Base-by-base conservation (phyloP, 2,888 invertebrate species). In the Diloba caeruleocephala region DNA sequence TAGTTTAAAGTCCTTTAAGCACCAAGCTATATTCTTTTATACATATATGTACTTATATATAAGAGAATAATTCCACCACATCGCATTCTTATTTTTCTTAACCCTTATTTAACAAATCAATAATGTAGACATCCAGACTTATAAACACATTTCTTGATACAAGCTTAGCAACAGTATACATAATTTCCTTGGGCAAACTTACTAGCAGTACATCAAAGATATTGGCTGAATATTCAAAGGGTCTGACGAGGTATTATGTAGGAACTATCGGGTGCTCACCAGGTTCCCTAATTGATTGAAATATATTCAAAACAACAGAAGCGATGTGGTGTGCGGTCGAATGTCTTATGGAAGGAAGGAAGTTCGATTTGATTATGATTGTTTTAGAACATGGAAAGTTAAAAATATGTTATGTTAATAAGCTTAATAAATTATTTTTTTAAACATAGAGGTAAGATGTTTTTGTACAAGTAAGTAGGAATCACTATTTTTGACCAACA, bases 231-330 rank as follows among this genome's bases (percentile, higher is more conserved):
- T 89, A 90, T 89, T 89, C 89, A 90, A 79, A 82, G 79, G 85
- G 82, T 76, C 79, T 80, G 83, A 84, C 80, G 81, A 74, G 71
- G 81, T 77, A 81, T 85, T 82, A 85, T 79, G 81, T 77, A 75
- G 70, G 71, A 85, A 84, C 87, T 81, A 82, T 76, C 74, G 78
- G 72, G 73, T 69, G 70, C 67, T 74, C 77, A 79, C 81, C 85
- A 83, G 77, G 75, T 76, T 76, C 80, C 65, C 68, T 89, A 89
- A 89, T 90, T 89, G 87, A 89, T 89, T 89, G 87, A 89, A 89
- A 89, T 88, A 83, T 88, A 89, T 89, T 88, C 89, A 87, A 75
- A 85, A 82, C 82, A 78, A 82, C 82, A 78, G 83, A 73, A 76
- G 76, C 76, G 57, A 68, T 73, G 79, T 76, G 70, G 71, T 64